phyloP scores from a whole-genome alignment of 2,888 invertebrate species.

The Polyommatus icarus region DNA sequence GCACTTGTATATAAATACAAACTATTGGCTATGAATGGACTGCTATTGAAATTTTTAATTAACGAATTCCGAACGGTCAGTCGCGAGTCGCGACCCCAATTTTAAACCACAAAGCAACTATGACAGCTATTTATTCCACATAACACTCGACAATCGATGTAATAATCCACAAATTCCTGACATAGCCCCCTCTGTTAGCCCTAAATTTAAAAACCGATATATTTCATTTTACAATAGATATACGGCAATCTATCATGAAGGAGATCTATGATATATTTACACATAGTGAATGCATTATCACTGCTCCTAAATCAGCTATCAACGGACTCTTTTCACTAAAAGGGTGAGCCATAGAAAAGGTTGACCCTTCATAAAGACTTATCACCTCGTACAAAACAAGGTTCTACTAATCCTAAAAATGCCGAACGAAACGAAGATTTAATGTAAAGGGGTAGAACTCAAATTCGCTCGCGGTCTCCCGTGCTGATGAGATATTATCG shows the following conservation, averaged over 20 bases:
- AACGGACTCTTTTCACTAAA: slow-evolving; percentile 81
- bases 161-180: slow-evolving; percentile 18
- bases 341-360: slow-evolving; percentile 80
- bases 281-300: slow-evolving; percentile 77
- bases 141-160: slow-evolving; percentile 45
- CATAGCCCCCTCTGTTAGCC: slow-evolving; percentile 13
- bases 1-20: neutral
- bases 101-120: slow-evolving; percentile 60
- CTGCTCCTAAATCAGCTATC: slow-evolving; percentile 80
- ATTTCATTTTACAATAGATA: slow-evolving; percentile 33
- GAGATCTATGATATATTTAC: slow-evolving; percentile 80
- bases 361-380: slow-evolving; percentile 82
- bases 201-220: slow-evolving; percentile 31
- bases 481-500: slow-evolving; percentile 70
- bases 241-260: slow-evolving; percentile 69
- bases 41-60: slow-evolving; percentile 58
- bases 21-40: slow-evolving; percentile 4
- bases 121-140: slow-evolving; percentile 58
- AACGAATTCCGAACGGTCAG: slow-evolving; percentile 58
- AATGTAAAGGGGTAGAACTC: slow-evolving; percentile 53
- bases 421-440: slow-evolving; percentile 54
- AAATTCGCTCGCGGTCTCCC: slow-evolving; percentile 53
- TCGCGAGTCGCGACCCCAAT: slow-evolving; percentile 43
- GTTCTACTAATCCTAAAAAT: slow-evolving; percentile 69
- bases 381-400: slow-evolving; percentile 81